Evolutionary conservation across 2,113 vertebrate genomes (phyloP).

Genomic region (Ochotona curzoniae): DNA sequence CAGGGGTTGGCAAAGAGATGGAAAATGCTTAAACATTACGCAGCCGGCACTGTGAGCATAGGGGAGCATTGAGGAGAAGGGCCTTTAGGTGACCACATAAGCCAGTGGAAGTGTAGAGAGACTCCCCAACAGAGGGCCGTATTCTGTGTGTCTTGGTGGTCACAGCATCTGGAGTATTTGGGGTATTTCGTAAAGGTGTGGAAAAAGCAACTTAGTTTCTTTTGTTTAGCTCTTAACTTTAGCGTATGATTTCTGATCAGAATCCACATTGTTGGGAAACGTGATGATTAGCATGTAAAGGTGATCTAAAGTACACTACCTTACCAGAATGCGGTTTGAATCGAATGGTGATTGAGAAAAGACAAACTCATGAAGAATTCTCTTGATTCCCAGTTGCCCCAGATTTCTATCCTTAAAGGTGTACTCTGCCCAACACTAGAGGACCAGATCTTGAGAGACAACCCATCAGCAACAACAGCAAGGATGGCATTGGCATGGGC

Average conservation of each 20-base stretch:
- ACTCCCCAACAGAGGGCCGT: background rate
- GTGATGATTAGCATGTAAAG: constrained; percentile 12
- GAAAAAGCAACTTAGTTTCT: constrained; percentile 34
- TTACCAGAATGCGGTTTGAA: background rate
- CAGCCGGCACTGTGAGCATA: background rate
- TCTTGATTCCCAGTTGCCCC: background rate
- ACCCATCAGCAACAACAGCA: background rate
- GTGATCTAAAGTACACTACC: background rate
- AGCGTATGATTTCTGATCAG: constrained; percentile 3
- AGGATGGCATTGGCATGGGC: too few species aligned
- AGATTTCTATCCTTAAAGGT: background rate
- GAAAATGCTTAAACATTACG: background rate
- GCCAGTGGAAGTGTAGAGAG: background rate
- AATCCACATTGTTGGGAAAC: constrained; percentile 49
- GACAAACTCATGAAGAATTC: background rate
- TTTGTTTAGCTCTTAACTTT: constrained; percentile 24
- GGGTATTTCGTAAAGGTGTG: background rate
- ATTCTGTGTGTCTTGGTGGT: background rate
- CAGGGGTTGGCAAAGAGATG: background rate
- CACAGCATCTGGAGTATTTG: background rate
- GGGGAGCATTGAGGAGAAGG: background rate
- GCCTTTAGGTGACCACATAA: background rate
- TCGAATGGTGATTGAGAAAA: background rate
- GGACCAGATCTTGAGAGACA: background rate
- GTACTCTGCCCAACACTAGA: background rate